Evolutionary conservation across 2,113 vertebrate species (phyloP), one percentile per base, ranked within the genome.

Genomic region (Saimiri boliviensis): DNA sequence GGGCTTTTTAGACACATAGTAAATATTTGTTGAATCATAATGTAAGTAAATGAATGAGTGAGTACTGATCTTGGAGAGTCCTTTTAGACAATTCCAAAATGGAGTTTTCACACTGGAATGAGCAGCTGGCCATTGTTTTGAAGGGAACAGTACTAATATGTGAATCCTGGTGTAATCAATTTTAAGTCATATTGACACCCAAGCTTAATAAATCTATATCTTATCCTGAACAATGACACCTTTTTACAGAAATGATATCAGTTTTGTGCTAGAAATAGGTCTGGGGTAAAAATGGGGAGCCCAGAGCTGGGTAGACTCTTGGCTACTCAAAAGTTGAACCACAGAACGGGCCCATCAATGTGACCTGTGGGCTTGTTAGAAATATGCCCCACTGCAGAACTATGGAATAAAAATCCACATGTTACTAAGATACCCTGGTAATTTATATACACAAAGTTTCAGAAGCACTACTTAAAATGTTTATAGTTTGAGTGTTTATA

Each of bases 391-490:
- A 35, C 1, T 42, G 45, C 42, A 83, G 45, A 68, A 1, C 32
- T 40, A 25, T 27, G 16, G 58, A 73, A 19, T 52, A 45, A n/a
- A 35, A 82, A 25, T 37, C 12, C 4, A 0, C 1, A 8, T 3
- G 9, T 35, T 42, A 25, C 42, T 8, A 60, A 56, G 25, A 79
- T n/a, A 25, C 47, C 25, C 40, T 47, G 56, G 63, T 30, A 35
- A 56, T 66, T 37, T 3, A 0, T 11, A 40, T n/a, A 12, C 4
- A 5, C 3, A 7, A 83, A 35, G 1, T 68, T 20, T 45, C 4
- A 83, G 49, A 87, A 74, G n/a, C 23, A 14, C 1, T 7, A 1
- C 23, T 86, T n/a, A 7, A 0, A 19, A 47, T 5, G 30, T 27
- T 63, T 42, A 27, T 58, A 40, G 8, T n/a, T 35, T 68, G 52